Evolutionary conservation across 2,888 invertebrate species (phyloP), one percentile per base, ranked within the genome.

Genomic region (Seira sanloemensis): DNA sequence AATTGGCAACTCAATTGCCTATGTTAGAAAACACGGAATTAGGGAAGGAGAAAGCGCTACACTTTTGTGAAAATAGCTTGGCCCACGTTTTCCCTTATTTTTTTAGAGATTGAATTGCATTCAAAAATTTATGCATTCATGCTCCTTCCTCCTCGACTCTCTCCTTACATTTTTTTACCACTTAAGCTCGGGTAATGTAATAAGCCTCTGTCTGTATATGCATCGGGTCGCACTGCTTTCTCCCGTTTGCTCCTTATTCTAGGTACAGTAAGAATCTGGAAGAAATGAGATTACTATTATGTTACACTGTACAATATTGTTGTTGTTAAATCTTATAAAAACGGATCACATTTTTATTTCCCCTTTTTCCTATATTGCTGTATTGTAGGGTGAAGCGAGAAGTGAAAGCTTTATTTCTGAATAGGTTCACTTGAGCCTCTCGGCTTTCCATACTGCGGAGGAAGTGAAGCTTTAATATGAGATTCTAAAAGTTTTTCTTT

Each of bases 291-390:
- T 62, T 62, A 26, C 25, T 24, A 58, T 54, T 72, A 66, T 67
- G 74, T 26, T 73, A 68, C 66, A 54, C 21, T 46, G 58, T 78
- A 69, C 75, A 75, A 84, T 84, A 84, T 78, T 71, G 62, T 62
- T 71, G 71, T 78, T 84, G 84, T 78, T 74, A 74, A 78, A 84
- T 84, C 84, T 78, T 78, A 78, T 78, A 84, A 84, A 84, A 84
- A 84, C 84, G 84, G 84, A 78, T 78, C 84, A 75, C 78, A n/a
- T 84, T 78, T 82, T 62, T 62, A 62, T 62, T 72, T 76, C 71
- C 21, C 69, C 65, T 69, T 74, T 78, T 78, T 66, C 75, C 65
- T 69, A 62, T 62, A 62, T 58, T 18, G 21, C 23, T 2, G 16
- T n/a, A 62, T 62, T 62, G 62, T 62, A 21, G 21, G 62, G 62